Conservation (phyloP, 2,797 vertebrate species). For the Simalia tracyae region DNA sequence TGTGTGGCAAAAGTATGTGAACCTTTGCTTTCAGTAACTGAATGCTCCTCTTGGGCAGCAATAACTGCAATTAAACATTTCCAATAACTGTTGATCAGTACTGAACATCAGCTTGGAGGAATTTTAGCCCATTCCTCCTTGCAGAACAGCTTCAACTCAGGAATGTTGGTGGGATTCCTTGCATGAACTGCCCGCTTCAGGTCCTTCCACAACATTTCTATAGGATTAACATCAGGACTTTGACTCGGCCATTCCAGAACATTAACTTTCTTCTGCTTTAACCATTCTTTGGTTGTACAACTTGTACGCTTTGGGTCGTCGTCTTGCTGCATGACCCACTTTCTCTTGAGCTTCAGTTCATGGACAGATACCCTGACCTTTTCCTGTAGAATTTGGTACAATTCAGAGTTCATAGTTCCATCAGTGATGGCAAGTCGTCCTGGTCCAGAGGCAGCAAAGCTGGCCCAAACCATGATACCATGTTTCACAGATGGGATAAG, state of each 20-base stretch:
- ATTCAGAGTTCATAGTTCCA: background rate
- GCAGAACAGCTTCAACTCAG: background rate
- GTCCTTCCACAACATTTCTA: background rate
- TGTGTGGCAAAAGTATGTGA: background rate
- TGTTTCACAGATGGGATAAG: background rate
- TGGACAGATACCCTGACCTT: background rate
- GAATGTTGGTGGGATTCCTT: background rate
- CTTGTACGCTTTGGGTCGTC: background rate
- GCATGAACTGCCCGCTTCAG: background rate
- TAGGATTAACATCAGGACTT: background rate
- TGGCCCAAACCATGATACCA: background rate
- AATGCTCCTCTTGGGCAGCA: background rate
- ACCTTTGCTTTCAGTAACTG: background rate
- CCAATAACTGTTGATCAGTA: background rate
- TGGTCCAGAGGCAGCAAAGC: background rate
- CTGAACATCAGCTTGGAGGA: background rate
- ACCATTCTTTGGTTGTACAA: background rate
- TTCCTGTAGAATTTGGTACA: background rate
- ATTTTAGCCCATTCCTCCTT: background rate
- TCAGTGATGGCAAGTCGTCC: background rate
- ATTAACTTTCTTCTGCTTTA: background rate
- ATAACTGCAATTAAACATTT: background rate
- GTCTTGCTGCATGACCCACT: background rate
- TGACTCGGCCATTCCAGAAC: background rate
- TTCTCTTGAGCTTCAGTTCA: background rate